Evolutionary conservation across 1,140 invertebrate species (phyloP).

Genomic region (Eufriesea mexicana): DNA sequence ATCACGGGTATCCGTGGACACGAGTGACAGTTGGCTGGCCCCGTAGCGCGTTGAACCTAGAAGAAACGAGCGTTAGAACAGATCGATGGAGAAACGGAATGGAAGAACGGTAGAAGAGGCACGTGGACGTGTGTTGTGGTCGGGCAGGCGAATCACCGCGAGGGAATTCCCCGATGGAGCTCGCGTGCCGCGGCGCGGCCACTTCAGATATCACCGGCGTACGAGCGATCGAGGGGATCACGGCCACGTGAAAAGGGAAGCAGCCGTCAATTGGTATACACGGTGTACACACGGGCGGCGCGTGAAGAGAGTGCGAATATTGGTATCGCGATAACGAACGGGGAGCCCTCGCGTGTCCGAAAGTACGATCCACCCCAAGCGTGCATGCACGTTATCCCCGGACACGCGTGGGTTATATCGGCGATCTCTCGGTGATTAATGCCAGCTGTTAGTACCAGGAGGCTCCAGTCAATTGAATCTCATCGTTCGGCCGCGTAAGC

Average conservation of each 20-base stretch:
- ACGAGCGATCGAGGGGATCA: conserved; percentile 44
- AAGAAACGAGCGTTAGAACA: not conserved
- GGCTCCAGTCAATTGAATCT: conserved; percentile 35
- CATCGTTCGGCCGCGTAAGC: conserved; percentile 7
- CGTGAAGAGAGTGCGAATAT: conserved; percentile 55
- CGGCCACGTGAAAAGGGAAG: conserved; percentile 47
- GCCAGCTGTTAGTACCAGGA: conserved; percentile 40
- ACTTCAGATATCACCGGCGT: conserved; percentile 42
- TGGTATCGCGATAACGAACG: conserved; percentile 48
- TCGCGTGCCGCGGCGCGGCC: conserved; percentile 44
- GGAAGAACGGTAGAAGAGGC: not conserved
- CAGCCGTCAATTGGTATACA: conserved; percentile 50
- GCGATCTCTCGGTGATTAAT: conserved; percentile 42
- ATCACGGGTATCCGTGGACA: too few species aligned
- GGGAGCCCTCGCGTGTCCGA: conserved; percentile 43
- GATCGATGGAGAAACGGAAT: not conserved
- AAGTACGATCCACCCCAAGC: conserved; percentile 26
- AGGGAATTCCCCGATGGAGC: conserved; percentile 24
- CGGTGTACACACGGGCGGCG: conserved; percentile 11
- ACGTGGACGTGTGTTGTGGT: not conserved
- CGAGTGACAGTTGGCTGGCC: not conserved
- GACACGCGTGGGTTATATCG: conserved; percentile 29
- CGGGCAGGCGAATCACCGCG: not conserved
- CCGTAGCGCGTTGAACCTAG: not conserved
- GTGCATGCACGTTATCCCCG: conserved; percentile 14